Evolutionary conservation across 1,140 invertebrate species (phyloP), one percentile per base, ranked within the genome.

Genomic region (Drosophila sp.): DNA sequence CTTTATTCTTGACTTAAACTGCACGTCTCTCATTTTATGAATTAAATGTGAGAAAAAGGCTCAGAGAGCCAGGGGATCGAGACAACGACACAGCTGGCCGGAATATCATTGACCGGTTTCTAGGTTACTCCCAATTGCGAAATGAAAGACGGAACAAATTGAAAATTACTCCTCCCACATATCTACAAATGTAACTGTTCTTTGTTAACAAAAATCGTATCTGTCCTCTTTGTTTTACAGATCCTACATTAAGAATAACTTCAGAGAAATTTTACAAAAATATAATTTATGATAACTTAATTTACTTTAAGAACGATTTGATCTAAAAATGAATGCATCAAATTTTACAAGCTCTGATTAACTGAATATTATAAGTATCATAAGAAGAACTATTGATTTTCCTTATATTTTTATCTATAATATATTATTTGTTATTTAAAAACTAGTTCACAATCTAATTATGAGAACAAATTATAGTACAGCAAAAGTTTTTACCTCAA

Each of bases 31-130:
- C 25, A 27, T 73, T 72, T 66, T 57, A 82, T 82, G 75, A 83
- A 75, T 83, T 62, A 66, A 82, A 82, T 78, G 62, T 73, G 41
- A 77, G 56, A 72, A 80, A 81, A 64, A 62, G 63, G 43, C 62
- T 32, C 7, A 18, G 7, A 18, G 7, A 18, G 14, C 53, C 14
- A 13, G 54, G 16, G 36, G 32, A 59, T 64, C 48, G 63, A 41
- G 50, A 66, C 46, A 72, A 36, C 0, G 2, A 14, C 53, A 67
- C 59, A 71, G 61, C 48, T 57, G 56, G 54, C 48, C 45, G 43
- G 57, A 34, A 29, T 36, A 48, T 64, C 11, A 25, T 62, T 59
- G 50, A 64, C 29, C 48, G 43, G 63, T 51, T 80, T 64, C 53
- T 21, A 41, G 61, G 57, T 51, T 50, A n/a, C 9, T 27, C 43